Conservation (phyloP, 2,797 vertebrate genomes). For the Brachyalestes nurse region DNA sequence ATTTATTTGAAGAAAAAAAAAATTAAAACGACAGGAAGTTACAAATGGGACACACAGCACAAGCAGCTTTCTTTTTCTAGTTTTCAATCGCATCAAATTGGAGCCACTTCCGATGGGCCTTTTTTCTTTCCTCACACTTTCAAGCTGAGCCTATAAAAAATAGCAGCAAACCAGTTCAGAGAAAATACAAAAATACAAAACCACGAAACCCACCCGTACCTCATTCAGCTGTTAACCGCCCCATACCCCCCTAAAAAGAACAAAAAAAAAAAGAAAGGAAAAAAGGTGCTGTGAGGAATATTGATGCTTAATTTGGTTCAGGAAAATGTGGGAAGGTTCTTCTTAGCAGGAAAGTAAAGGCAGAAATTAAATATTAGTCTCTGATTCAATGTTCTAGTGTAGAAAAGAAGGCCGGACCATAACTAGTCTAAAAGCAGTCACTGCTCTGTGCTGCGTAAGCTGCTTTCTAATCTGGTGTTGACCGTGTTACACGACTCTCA, state of each 20-base stretch:
- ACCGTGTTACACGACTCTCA: not conserved
- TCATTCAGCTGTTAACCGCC: constrained; percentile 11
- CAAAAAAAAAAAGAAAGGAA: not conserved
- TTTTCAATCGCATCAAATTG: constrained; percentile 51
- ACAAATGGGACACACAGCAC: constrained; percentile 63
- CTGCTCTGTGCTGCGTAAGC: not conserved
- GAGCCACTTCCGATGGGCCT: constrained; percentile 46
- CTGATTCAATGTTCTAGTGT: constrained; percentile 22
- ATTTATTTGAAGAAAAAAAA: constrained; percentile 70
- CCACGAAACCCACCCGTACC: constrained; percentile 38
- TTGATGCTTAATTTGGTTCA: constrained; percentile 55
- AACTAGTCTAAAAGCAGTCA: constrained; percentile 14
- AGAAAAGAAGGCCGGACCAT: constrained; percentile 44
- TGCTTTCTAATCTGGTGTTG: constrained; percentile 9
- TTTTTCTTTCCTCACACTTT: constrained; percentile 43
- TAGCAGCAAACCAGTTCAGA: constrained; percentile 69
- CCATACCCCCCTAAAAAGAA: not conserved
- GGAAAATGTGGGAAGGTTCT: constrained; percentile 25
- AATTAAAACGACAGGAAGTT: constrained; percentile 62
- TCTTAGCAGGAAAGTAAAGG: constrained; percentile 10
- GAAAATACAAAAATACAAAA: constrained; percentile 37
- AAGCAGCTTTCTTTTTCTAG: constrained; percentile 65
- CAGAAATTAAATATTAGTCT: constrained; percentile 38
- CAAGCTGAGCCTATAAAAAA: constrained; percentile 59
- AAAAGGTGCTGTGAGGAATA: constrained; percentile 24